These are phyloP conservation scores for Rhagonycha lutea DNA, from an alignment of 2,888 invertebrate species.

Conservation along the genomic window DNA sequence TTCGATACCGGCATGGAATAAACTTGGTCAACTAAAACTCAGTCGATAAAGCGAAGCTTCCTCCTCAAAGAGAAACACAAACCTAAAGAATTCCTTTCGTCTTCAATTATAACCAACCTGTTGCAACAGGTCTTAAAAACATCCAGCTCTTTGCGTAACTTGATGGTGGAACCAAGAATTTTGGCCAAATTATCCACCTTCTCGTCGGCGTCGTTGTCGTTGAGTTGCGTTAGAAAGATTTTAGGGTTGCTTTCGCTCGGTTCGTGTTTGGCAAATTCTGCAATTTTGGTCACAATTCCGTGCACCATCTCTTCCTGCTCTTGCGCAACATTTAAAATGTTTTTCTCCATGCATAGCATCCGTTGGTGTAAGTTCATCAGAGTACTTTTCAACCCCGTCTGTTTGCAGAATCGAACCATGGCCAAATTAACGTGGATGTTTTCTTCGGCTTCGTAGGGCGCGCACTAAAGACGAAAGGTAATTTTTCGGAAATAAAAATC, in stretches of 20 bases:
- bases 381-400: slow-evolving; percentile 43
- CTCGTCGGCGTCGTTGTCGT: slow-evolving; percentile 28
- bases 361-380: slow-evolving; percentile 41
- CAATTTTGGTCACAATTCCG: background rate
- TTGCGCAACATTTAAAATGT: slow-evolving; percentile 31
- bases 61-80: slow-evolving; percentile 4
- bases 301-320: slow-evolving; percentile 38
- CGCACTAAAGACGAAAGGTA: slow-evolving; percentile 36
- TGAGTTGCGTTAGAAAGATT: background rate
- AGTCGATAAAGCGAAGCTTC: background rate
- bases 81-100: slow-evolving; percentile 47
- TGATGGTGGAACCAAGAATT: slow-evolving; percentile 38
- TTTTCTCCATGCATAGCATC: slow-evolving; percentile 39
- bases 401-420: slow-evolving; percentile 41
- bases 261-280: background rate
- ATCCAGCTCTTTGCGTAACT: slow-evolving; percentile 39
- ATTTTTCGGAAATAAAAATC: background rate
- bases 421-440: slow-evolving; percentile 45
- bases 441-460: slow-evolving; percentile 37
- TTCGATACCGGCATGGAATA: slow-evolving; percentile 43
- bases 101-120: slow-evolving; percentile 43
- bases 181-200: slow-evolving; percentile 40
- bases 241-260: background rate
- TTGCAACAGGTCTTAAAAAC: slow-evolving; percentile 43
- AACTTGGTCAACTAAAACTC: slow-evolving; percentile 43